Conservation (phyloP, 2,888 invertebrate genomes). For the Helobdella robusta region DNA sequence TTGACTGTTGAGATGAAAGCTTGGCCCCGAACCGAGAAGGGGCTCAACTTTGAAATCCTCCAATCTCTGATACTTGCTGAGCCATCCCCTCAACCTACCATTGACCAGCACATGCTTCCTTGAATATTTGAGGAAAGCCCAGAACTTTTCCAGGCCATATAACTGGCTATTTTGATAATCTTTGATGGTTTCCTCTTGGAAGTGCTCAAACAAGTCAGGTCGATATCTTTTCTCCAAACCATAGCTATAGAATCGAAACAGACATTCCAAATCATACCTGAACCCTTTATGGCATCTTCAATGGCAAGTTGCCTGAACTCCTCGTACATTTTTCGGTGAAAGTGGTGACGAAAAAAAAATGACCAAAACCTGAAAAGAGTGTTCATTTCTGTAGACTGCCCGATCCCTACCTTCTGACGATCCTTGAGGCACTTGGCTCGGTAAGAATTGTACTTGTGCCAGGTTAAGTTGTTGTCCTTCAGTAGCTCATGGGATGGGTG, state of each 20-base stretch:
- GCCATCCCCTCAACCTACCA: no score
- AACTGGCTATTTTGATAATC: conserved; percentile 76
- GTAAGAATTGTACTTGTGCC: conserved; percentile 93
- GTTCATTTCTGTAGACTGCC: conserved; percentile 97
- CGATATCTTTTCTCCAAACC: conserved; percentile 91
- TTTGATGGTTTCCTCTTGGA: conserved; percentile 79
- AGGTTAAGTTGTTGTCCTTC: conserved; percentile 92
- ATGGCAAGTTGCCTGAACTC: conserved; percentile 85
- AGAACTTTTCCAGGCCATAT: no score
- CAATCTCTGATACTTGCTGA: no score
- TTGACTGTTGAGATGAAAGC: no score
- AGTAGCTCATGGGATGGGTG: conserved; percentile 90
- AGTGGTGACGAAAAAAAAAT: conserved; percentile 94
- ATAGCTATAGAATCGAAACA: conserved; percentile 93
- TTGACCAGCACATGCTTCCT: no score
- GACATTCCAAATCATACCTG: conserved; percentile 59
- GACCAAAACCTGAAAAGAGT: conserved; percentile 99
- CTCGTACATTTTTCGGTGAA: conserved; percentile 93
- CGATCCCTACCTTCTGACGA: conserved; percentile 63
- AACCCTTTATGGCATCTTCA: conserved; percentile 80
- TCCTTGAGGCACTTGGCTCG: conserved; percentile 80
- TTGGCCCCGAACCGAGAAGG: no score
- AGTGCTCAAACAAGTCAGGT: conserved; percentile 86
- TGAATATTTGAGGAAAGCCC: no score
- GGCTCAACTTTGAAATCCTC: no score